Base-by-base conservation (phyloP, 2,888 invertebrate genomes). In the Parnassius mnemosyne region DNA sequence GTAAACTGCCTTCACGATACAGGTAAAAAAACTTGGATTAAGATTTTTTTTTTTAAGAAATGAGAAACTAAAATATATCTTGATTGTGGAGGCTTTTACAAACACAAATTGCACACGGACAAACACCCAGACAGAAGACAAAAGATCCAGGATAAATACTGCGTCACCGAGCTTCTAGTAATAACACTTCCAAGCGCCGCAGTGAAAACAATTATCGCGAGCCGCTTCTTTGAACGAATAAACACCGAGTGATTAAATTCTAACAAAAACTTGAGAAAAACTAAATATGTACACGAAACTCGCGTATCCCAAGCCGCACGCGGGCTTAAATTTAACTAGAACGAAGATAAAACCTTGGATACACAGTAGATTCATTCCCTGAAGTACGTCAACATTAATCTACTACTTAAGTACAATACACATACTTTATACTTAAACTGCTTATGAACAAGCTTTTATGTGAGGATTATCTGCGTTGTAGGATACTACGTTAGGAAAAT, bases 241-340 rank as follows among this genome's bases (percentile, higher is more conserved):
- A 42, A 51, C 49, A 46, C 46, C 9, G 25, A 56, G 55, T 52
- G 52, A 61, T 61, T 56, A 47, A 56, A 50, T 51, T 34, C 41
- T 11, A 52, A 44, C 52, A 12, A 47, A 44, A 57, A 57, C 57
- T 53, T 61, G 56, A 62, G 57, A 47, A 42, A 62, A 47, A 34
- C 53, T 49, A 53, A 62, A 62, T 57, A 62, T 57, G 53, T 57
- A 49, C 57, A 62, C 57, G 53, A 53, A 62, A 49, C 61, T 53
- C 57, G 41, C 44, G 50, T 44, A 47, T 46, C 52, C 44, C 51
- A 16, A 62, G 53, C 57, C 60, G 46, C 7, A 46, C 43, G 52
- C 52, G 52, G 52, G 61, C 53, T 49, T 57, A 62, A 49, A 42
- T 62, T 62, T 57, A 57, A 62, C 42, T 62, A 47, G 57, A 57